phyloP scores from a whole-genome alignment of 2,888 invertebrate genomes.

The Phlogophora meticulosa region DNA sequence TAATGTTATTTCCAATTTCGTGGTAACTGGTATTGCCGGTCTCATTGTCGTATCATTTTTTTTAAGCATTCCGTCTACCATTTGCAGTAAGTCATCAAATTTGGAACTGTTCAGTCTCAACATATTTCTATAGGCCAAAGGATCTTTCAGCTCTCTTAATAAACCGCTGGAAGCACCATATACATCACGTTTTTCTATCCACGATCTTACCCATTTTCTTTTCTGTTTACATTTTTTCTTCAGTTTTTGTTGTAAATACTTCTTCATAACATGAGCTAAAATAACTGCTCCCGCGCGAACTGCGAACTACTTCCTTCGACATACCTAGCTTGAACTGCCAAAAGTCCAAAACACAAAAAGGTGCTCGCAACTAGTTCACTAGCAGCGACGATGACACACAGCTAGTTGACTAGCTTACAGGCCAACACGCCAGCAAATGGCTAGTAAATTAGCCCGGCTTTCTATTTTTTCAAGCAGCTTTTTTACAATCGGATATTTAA shows the following conservation, averaged over 20 bases:
- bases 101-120: conserved; percentile 29
- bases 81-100: conserved; percentile 28
- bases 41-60: conserved; percentile 19
- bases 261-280: conserved; percentile 34
- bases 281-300: conserved; percentile 29
- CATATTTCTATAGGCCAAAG: conserved; percentile 29
- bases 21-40: conserved; percentile 20
- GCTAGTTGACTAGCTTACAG: conserved; percentile 1
- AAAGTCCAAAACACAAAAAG: conserved; percentile 5
- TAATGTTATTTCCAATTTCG: conserved; percentile 23
- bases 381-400: conserved; percentile 4
- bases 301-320: conserved; percentile 30
- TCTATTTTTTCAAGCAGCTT: conserved; percentile 13
- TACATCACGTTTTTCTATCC: conserved; percentile 24
- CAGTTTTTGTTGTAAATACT: conserved; percentile 27
- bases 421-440: background rate
- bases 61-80: conserved; percentile 13
- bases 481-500: conserved; percentile 17
- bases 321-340: conserved; percentile 5
- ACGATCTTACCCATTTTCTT: conserved; percentile 22
- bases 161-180: conserved; percentile 27
- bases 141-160: conserved; percentile 27
- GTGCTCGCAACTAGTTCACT: conserved; percentile 6
- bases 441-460: background rate
- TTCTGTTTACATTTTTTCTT: conserved; percentile 15